Conservation (phyloP, 1,140 invertebrate species). For the Zaprionus ornatus region DNA sequence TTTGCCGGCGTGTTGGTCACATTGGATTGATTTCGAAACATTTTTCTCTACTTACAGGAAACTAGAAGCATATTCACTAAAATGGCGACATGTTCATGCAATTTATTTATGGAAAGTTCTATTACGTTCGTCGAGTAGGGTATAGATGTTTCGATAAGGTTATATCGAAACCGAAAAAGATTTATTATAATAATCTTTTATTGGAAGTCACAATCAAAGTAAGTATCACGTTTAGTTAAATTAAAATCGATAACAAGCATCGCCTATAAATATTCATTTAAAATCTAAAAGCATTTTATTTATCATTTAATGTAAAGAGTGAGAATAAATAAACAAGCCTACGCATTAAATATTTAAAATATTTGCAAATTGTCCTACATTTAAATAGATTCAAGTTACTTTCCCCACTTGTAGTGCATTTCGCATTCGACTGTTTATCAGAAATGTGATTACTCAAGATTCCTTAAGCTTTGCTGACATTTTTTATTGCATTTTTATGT, state of each 20-base stretch:
- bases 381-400: neutral
- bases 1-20: constrained; percentile 48
- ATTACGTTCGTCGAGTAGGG: neutral
- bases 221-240: neutral
- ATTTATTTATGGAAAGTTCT: neutral
- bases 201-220: neutral
- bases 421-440: constrained; percentile 18
- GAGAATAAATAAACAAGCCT: neutral
- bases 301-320: neutral
- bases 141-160: neutral
- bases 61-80: constrained; percentile 24
- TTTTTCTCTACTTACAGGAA: constrained; percentile 42
- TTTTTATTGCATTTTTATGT: constrained; percentile 80
- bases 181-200: too few relatives aligned
- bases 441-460: constrained; percentile 24
- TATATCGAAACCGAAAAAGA: too few relatives aligned
- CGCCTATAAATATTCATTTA: neutral
- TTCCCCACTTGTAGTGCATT: constrained; percentile 22
- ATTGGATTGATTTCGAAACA: constrained; percentile 73
- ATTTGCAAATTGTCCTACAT: neutral
- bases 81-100: neutral
- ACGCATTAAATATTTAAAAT: neutral
- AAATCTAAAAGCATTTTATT: neutral
- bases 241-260: too few relatives aligned
- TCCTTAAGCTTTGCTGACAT: constrained; percentile 49